Evolutionary conservation across 2,888 invertebrate species (phyloP).

Genomic region (Marasmarcha lunaedactyla): DNA sequence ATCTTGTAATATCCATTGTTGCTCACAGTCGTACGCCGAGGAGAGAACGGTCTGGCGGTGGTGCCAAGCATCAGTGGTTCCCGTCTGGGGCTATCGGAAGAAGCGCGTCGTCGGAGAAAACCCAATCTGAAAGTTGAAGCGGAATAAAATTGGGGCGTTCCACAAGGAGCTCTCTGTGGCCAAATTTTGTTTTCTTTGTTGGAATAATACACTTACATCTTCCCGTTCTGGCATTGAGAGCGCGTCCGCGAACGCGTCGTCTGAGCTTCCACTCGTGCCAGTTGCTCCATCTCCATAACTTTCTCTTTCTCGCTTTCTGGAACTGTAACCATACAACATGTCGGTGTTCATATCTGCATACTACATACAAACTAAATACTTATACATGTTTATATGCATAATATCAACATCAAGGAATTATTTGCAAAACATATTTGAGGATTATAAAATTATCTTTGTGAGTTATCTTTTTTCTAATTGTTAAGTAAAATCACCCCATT

Average conservation of each 20-base stretch:
- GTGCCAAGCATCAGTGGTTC: conserved; percentile 47
- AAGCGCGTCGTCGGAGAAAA: conserved; percentile 62
- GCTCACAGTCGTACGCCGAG: conserved; percentile 70
- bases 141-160: background rate
- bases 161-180: background rate
- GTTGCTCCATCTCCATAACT: conserved; percentile 75
- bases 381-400: too few species aligned
- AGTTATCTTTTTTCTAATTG: too few species aligned
- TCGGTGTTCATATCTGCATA: too few species aligned
- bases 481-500: too few species aligned
- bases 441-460: too few species aligned
- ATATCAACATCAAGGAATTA: too few species aligned
- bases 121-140: conserved; percentile 44
- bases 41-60: conserved; percentile 62
- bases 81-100: conserved; percentile 68
- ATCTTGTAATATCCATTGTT: conserved; percentile 69
- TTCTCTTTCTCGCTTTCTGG: conserved; percentile 60
- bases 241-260: conserved; percentile 71
- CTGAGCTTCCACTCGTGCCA: conserved; percentile 72
- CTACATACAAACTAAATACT: too few species aligned
- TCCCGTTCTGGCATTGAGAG: conserved; percentile 70
- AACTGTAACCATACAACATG: too few species aligned
- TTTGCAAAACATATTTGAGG: too few species aligned
- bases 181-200: too few species aligned
- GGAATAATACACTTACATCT: conserved; percentile 34